Conservation (phyloP, 2,888 invertebrate species). For the Zeuzera pyrina region DNA sequence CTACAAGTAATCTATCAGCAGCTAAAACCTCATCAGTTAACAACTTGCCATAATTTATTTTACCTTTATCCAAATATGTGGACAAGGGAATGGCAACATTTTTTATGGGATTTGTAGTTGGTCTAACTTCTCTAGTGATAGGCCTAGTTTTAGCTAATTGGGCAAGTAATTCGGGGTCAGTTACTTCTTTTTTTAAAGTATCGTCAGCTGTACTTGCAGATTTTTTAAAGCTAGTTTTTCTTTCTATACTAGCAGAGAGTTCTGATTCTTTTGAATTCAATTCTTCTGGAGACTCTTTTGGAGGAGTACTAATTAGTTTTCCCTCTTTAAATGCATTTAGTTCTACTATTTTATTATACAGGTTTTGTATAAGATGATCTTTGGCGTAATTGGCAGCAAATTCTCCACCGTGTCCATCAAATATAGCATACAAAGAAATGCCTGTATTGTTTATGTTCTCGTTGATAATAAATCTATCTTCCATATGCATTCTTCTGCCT, state of each 20-base stretch:
- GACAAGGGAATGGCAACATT: conserved; percentile 65
- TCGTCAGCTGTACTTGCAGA: conserved; percentile 76
- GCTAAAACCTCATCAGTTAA: conserved; percentile 90
- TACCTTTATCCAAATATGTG: conserved; percentile 81
- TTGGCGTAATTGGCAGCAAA: conserved; percentile 95
- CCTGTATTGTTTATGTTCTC: conserved; percentile 89
- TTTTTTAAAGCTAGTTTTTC: conserved; percentile 79
- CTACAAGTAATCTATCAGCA: conserved; percentile 86
- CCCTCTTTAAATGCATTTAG: conserved; percentile 79
- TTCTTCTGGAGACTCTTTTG: conserved; percentile 44
- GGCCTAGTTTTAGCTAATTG: conserved; percentile 76
- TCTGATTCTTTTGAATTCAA: conserved; percentile 55
- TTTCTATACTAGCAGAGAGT: conserved; percentile 47
- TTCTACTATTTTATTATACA: conserved; percentile 83
- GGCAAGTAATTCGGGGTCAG: conserved; percentile 78
- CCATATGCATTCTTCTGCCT: conserved; percentile 93
- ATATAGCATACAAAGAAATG: conserved; percentile 91
- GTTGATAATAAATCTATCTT: conserved; percentile 92
- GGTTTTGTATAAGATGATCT: conserved; percentile 87
- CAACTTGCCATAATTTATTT: conserved; percentile 85
- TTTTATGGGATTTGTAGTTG: conserved; percentile 53
- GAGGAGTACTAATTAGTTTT: conserved; percentile 44
- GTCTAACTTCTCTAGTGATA: conserved; percentile 73
- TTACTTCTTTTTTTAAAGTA: conserved; percentile 73
- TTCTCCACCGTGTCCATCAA: conserved; percentile 97